Conservation (phyloP, 2,113 vertebrate species). For the Mionectes macconnelli region DNA sequence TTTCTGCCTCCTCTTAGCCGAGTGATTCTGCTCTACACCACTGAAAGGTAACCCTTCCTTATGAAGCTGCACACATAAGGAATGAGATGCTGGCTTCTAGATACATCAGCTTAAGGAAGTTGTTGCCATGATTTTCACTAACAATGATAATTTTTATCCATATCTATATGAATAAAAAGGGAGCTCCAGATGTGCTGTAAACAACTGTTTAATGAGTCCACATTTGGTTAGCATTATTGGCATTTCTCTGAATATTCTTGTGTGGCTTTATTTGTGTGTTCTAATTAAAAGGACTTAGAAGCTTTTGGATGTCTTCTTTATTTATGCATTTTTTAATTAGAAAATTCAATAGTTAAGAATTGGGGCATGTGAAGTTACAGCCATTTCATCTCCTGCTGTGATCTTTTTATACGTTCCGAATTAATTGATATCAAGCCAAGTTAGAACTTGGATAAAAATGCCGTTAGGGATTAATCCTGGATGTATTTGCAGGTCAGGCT, state of each 20-base stretch:
- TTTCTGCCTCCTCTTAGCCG: neutral
- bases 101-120: neutral
- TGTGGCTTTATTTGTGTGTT: constrained; percentile 19
- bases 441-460: constrained; percentile 16
- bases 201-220: neutral
- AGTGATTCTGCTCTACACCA: neutral
- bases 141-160: neutral
- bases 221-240: neutral
- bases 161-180: neutral
- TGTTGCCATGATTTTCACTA: neutral
- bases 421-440: constrained; percentile 28
- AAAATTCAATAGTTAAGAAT: constrained; percentile 32
- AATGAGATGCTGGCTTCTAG: neutral
- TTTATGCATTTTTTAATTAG: constrained; percentile 56
- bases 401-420: constrained; percentile 22
- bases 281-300: constrained; percentile 26
- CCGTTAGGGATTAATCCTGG: neutral
- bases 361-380: neutral
- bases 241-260: neutral
- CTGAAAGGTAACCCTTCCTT: neutral
- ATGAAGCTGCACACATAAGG: neutral
- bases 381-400: constrained; percentile 44
- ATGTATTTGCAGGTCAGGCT: neutral
- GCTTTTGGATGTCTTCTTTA: constrained; percentile 9
- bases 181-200: neutral